Percentiles rank a stretch among this genome's conserved stretches.
Conservation (phyloP, 2,888 invertebrate genomes). For the Eristalis arbustorum region DNA sequence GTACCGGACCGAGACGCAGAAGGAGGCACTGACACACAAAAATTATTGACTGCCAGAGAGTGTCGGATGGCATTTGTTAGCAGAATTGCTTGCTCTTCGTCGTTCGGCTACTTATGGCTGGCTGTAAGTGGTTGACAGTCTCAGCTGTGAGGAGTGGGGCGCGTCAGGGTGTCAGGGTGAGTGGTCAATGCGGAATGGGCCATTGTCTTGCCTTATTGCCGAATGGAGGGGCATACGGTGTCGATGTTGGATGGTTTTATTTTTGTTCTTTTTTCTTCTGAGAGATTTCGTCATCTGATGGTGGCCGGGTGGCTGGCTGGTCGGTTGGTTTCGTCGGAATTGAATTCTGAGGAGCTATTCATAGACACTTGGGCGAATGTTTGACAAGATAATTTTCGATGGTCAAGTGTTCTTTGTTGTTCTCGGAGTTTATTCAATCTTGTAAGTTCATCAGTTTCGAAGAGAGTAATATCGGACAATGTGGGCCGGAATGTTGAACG, state of each 20-base stretch:
- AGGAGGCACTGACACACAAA: slow-evolving; percentile 12
- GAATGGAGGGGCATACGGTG: neutral
- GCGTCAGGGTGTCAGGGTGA: neutral
- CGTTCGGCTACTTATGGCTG: slow-evolving; percentile 28
- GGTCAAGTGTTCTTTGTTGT: neutral
- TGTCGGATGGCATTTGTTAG: slow-evolving; percentile 31
- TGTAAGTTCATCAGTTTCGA: neutral
- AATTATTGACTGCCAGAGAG: slow-evolving; percentile 37
- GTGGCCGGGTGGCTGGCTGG: no score
- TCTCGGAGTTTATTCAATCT: no score
- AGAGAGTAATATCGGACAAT: no score
- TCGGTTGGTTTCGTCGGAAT: neutral
- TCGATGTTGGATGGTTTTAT: neutral
- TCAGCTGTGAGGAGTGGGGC: neutral
- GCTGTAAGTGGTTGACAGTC: neutral
- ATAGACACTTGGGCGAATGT: neutral
- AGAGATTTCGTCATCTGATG: neutral
- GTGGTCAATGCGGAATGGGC: neutral
- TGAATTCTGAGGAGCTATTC: neutral
- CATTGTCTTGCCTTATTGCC: neutral
- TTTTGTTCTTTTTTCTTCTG: neutral
- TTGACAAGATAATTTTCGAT: neutral
- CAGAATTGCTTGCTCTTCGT: slow-evolving; percentile 50
- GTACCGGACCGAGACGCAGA: neutral
- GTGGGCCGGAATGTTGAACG: no score